phyloP scores from a whole-genome alignment of 2,797 vertebrate species.

The Melanotaenia nigrans region DNA sequence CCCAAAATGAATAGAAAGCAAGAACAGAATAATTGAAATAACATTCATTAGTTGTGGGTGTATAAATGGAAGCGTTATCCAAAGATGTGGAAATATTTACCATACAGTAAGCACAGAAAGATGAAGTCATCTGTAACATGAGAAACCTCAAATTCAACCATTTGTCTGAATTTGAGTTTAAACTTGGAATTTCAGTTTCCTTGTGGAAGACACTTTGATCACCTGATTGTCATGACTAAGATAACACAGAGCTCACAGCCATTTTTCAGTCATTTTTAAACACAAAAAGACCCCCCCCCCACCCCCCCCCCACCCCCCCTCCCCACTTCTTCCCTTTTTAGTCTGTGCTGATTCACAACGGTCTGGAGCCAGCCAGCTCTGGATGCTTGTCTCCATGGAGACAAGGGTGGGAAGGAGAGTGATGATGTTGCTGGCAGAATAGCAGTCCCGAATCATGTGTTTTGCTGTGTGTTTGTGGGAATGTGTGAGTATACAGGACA shows the following conservation, averaged over 20 bases:
- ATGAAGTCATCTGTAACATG: background rate
- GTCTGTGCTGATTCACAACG: slow-evolving; percentile 82
- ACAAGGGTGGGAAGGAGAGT: slow-evolving; percentile 80
- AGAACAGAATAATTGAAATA: background rate
- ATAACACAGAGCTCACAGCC: slow-evolving; percentile 53
- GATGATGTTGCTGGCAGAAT: slow-evolving; percentile 80
- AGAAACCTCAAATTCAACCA: background rate
- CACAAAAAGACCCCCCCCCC: slow-evolving; percentile 63
- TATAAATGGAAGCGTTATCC: background rate
- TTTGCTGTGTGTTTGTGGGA: slow-evolving; percentile 56
- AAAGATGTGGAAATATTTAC: background rate
- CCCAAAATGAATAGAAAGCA: slow-evolving; percentile 11
- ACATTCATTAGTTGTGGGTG: background rate
- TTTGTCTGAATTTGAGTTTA: slow-evolving; percentile 3
- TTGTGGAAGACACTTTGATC: slow-evolving; percentile 41
- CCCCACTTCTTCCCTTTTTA: slow-evolving; percentile 47
- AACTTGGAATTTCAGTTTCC: slow-evolving; percentile 23
- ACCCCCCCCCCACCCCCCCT: slow-evolving; percentile 26
- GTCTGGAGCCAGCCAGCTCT: slow-evolving; percentile 76
- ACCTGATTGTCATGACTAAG: slow-evolving; percentile 22
- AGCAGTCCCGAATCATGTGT: slow-evolving; percentile 72
- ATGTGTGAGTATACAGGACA: slow-evolving; percentile 48
- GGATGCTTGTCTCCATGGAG: slow-evolving; percentile 83
- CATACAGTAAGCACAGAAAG: background rate
- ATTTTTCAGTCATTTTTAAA: slow-evolving; percentile 73